Conservation (phyloP, 2,888 invertebrate species). For the Drosophila testacea region DNA sequence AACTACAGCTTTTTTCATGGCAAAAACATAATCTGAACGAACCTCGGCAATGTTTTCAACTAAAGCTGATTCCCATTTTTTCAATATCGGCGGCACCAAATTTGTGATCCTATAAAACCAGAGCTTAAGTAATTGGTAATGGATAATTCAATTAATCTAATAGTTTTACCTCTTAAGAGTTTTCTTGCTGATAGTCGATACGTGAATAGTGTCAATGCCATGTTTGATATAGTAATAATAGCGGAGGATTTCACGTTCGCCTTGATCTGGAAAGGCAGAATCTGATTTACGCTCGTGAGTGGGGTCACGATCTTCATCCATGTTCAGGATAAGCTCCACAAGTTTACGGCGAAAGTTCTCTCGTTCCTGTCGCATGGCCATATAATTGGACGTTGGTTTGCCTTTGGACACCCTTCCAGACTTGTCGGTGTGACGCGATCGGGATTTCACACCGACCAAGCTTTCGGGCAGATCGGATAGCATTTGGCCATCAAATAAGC, state of each 20-base stretch:
- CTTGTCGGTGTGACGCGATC: conserved; percentile 65
- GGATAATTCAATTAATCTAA: not conserved
- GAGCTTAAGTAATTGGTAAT: not conserved
- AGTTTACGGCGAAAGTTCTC: conserved; percentile 93
- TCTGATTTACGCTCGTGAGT: conserved; percentile 25
- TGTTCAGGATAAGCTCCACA: conserved; percentile 89
- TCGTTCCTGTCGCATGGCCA: conserved; percentile 89
- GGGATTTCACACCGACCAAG: conserved; percentile 84
- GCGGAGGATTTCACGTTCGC: conserved; percentile 90
- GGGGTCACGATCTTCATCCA: conserved; percentile 84
- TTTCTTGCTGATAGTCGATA: conserved; percentile 92
- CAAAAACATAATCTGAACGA: conserved; percentile 93
- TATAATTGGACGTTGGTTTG: conserved; percentile 87
- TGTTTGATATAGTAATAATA: conserved; percentile 96
- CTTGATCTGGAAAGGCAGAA: conserved; percentile 87
- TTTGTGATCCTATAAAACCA: conserved; percentile 86
- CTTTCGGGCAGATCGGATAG: conserved; percentile 88
- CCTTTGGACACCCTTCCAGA: conserved; percentile 77
- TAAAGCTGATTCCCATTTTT: conserved; percentile 88
- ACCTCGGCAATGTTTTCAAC: conserved; percentile 90
- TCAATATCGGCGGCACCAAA: conserved; percentile 88
- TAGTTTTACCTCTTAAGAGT: conserved; percentile 88
- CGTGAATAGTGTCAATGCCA: conserved; percentile 95
- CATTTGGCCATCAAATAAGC: conserved; percentile 82
- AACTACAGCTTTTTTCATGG: conserved; percentile 95